Evolutionary conservation across 2,797 vertebrate species (phyloP).

Genomic region (Pangasius macronema): DNA sequence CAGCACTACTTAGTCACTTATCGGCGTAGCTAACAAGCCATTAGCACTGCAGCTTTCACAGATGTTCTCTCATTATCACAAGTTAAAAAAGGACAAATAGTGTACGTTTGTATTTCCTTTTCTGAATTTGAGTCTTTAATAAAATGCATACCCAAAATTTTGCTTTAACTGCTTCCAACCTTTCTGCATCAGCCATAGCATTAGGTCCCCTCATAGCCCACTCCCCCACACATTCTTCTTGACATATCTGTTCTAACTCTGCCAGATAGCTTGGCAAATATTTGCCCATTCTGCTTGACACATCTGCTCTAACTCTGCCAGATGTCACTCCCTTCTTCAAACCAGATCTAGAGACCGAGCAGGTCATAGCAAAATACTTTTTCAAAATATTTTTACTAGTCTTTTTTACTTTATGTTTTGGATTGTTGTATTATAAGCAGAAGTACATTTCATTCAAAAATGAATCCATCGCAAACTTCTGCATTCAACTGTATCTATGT

Average conservation of each 20-base stretch:
- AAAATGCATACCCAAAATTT: not conserved
- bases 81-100: not conserved
- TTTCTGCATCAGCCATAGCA: not conserved
- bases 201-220: not conserved
- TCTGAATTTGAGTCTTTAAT: not conserved
- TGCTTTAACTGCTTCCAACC: not conserved
- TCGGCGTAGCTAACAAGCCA: too few relatives aligned
- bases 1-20: not conserved
- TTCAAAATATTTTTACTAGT: not conserved
- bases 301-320: constrained; percentile 34
- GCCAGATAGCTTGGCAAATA: constrained; percentile 23
- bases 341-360: not conserved
- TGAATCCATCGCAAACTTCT: not conserved
- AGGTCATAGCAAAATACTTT: not conserved
- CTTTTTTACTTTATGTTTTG: not conserved
- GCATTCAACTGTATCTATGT: not conserved
- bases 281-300: constrained; percentile 31
- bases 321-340: not conserved
- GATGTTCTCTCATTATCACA: not conserved
- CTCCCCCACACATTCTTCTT: constrained; percentile 1
- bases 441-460: not conserved
- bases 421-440: not conserved
- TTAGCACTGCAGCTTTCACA: not conserved
- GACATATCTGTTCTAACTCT: constrained; percentile 24
- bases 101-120: not conserved